A percentile compares a stretch with the other conserved stretches of the same genome.
phyloP scores from a whole-genome alignment of 2,888 invertebrate genomes.

The Bimastos eiseni region DNA sequence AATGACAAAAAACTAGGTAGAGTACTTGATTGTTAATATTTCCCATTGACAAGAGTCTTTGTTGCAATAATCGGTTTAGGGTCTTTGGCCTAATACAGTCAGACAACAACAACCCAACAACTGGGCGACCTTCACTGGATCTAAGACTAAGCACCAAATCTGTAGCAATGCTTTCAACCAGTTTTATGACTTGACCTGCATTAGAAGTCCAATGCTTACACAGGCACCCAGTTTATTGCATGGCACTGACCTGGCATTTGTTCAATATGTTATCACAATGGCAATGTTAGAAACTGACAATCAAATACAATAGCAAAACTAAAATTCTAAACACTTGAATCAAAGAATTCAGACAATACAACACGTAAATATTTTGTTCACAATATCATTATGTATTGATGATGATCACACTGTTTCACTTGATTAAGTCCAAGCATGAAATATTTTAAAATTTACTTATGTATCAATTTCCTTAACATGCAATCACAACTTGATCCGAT shows the following conservation, averaged over 20 bases:
- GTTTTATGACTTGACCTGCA: neutral
- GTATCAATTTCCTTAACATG: neutral
- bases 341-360: neutral
- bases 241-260: no score
- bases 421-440: neutral
- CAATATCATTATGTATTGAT: neutral
- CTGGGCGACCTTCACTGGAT: neutral
- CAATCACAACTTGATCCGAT: neutral
- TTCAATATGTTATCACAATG: neutral
- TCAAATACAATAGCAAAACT: neutral
- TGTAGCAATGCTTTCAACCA: neutral
- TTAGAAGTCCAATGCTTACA: neutral
- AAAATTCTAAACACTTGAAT: neutral
- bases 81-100: neutral
- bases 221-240: neutral
- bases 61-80: neutral
- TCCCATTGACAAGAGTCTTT: no score
- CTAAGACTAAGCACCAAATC: neutral
- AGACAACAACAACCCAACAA: neutral
- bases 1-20: neutral
- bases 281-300: neutral
- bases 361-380: slow-evolving; percentile 6
- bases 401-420: neutral
- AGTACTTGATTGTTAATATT: neutral
- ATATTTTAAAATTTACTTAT: neutral